phyloP scores from a whole-genome alignment of 2,113 vertebrate species.

The Benitochromis conjunctus region DNA sequence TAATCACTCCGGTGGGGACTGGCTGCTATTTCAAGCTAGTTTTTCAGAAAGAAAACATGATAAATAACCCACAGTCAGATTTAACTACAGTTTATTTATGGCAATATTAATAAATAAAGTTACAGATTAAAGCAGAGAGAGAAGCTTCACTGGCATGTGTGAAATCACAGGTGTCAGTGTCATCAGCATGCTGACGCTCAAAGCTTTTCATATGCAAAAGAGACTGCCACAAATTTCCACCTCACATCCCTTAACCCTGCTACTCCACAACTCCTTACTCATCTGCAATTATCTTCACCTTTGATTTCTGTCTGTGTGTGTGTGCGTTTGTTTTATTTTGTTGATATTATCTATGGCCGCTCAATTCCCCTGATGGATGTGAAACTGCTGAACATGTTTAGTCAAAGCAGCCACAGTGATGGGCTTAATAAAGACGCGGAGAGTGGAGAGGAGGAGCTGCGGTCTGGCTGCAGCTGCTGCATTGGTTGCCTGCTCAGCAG shows the following conservation, averaged over 20 bases:
- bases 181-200: background rate
- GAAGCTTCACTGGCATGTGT: background rate
- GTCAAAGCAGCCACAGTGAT: slow-evolving; percentile 76
- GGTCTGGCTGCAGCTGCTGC: slow-evolving; percentile 42
- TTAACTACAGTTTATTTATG: background rate
- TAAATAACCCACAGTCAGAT: background rate
- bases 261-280: background rate
- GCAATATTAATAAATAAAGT: background rate
- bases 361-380: slow-evolving; percentile 25
- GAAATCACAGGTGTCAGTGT: background rate
- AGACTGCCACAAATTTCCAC: background rate
- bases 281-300: background rate
- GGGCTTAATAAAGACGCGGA: slow-evolving; percentile 80
- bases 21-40: background rate
- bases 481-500: slow-evolving; percentile 73
- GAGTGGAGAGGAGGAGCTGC: slow-evolving; percentile 61
- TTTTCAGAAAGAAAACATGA: background rate
- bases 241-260: background rate
- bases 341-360: slow-evolving; percentile 6
- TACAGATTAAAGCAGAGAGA: background rate
- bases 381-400: slow-evolving; percentile 74
- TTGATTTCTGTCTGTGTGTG: background rate
- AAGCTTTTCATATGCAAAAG: background rate
- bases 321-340: background rate
- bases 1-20: background rate